Evolutionary conservation across 2,888 invertebrate species (phyloP), one percentile per base, ranked within the genome.

Genomic region (Callosobruchus maculatus): DNA sequence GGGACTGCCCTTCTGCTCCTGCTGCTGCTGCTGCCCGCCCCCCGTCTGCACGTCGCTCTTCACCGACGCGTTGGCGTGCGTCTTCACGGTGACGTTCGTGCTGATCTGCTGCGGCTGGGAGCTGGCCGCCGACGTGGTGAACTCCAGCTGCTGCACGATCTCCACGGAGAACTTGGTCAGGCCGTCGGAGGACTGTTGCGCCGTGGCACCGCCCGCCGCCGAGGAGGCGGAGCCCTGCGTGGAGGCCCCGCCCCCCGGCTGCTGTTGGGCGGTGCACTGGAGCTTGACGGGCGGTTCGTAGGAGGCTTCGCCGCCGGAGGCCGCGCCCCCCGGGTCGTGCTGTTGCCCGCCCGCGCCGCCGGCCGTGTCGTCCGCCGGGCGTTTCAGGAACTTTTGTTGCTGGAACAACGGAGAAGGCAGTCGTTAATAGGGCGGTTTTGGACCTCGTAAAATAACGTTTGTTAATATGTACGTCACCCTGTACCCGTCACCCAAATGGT

Each of bases 71-170:
- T 93, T 93, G 78, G 93, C 92, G 81, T 93, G 87, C 67, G 93
- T 92, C 84, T 96, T 97, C 78, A 97, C 96, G 72, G 96, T 97
- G 74, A 97, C 96, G 89, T 96, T 96, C 79, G 97, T 96, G 83
- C 93, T 95, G 80, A 96, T 96, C 88, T 96, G 95, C 84, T 96
- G 95, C 72, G 95, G 94, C 84, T 95, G 95, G 7, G 94, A 94
- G 84, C 94, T 95, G 70, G 95, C 95, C 72, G 94, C 94, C 70
- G 94, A 95, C 68, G 95, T 95, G 77, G 95, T 95, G 85, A 96
- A 96, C 86, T 97, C 95, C 73, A 95, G 88, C 86, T 95, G 96
- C 86, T 97, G 97, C 22, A 97, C 96, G 82, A 97, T 97, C 88
- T 97, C 96, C 77, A 97, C 96, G 3, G 95, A 95, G 88, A 97